A percentile compares a stretch with the other conserved stretches of the same genome.
phyloP scores from a whole-genome alignment of 30 jellyfish, hydroid and myxozoan species.

The Pelagia noctiluca region DNA sequence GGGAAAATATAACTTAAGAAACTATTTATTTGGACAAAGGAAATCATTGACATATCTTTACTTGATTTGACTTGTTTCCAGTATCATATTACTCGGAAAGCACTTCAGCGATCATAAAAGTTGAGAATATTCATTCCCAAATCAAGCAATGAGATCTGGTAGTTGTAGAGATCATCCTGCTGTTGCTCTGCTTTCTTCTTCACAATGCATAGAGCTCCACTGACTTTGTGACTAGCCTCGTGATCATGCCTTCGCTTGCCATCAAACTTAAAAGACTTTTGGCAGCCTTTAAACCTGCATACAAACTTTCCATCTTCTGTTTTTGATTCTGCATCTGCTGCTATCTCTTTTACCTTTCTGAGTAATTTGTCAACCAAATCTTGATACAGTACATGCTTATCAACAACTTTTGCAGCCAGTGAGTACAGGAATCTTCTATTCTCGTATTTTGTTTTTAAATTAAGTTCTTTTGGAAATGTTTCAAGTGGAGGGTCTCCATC shows the following conservation, averaged over 20 bases:
- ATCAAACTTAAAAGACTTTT: conserved; percentile 15
- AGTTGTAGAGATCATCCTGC: not conserved
- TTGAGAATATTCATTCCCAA: not conserved
- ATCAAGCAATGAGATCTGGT: not conserved
- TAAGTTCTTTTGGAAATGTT: not conserved
- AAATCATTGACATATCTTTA: not conserved
- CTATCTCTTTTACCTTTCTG: not conserved
- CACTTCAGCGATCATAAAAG: not conserved
- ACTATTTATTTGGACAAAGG: not conserved
- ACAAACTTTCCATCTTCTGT: conserved; percentile 5
- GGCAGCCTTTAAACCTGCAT: conserved; percentile 11
- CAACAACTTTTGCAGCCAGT: conserved; percentile 11
- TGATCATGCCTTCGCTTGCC: not conserved
- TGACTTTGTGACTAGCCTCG: not conserved
- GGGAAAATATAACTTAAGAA: conserved; percentile 4
- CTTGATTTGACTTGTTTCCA: not conserved
- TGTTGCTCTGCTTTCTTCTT: not conserved
- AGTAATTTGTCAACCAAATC: not conserved
- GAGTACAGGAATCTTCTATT: not conserved
- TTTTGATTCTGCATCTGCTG: not conserved
- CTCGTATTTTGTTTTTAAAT: not conserved
- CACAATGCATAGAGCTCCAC: conserved; percentile 2
- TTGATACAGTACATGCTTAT: not conserved
- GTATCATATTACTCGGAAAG: not conserved
- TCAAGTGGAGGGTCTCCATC: conserved; percentile 14